phyloP scores from a whole-genome alignment of 2,888 invertebrate genomes.

The Zelleria hepariella region DNA sequence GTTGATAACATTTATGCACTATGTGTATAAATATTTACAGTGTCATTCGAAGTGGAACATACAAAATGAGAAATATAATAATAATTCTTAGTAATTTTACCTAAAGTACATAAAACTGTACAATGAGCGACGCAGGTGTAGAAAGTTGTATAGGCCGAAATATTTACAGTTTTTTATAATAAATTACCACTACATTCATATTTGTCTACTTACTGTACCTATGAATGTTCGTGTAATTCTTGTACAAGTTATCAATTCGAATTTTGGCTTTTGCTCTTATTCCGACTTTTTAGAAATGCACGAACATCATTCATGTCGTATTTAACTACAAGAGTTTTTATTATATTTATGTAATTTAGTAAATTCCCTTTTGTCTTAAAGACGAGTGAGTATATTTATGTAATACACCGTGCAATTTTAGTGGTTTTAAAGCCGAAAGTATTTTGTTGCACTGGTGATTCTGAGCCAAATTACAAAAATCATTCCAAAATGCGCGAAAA shows the following conservation, averaged over 20 bases:
- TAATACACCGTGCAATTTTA: too few species aligned
- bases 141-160: constrained; percentile 40
- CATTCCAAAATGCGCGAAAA: too few species aligned
- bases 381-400: constrained; percentile 27
- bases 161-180: constrained; percentile 37
- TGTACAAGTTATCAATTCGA: too few species aligned
- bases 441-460: too few species aligned
- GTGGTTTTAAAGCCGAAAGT: too few species aligned
- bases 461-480: too few species aligned
- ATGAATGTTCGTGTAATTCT: background rate
- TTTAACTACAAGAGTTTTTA: background rate
- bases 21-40: background rate
- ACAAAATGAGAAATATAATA: background rate
- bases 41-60: background rate
- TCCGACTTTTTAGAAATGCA: background rate
- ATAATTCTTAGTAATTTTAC: constrained; percentile 12
- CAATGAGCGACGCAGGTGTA: constrained; percentile 67
- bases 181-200: background rate
- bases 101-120: constrained; percentile 40
- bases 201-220: background rate
- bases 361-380: constrained; percentile 47
- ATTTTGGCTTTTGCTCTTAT: background rate
- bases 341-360: constrained; percentile 16
- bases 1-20: background rate
- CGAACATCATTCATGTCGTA: background rate